Evolutionary conservation across 2,797 vertebrate species (phyloP).

Genomic region (Morus bassanus): DNA sequence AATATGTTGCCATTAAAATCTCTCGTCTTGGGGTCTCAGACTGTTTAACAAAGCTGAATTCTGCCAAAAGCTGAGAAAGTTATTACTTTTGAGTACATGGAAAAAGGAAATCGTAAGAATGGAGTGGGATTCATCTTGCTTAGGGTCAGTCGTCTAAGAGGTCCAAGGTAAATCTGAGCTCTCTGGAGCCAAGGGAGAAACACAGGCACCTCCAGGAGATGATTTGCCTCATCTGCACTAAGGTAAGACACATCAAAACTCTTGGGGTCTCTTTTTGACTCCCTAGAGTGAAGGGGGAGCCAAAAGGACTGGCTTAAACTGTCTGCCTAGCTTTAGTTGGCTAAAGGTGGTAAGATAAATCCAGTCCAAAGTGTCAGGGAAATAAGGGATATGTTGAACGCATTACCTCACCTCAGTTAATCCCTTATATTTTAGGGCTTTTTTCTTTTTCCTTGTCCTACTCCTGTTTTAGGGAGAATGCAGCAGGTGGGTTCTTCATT

Average conservation of each 20-base stretch:
- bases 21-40: neutral
- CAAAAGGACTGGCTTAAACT: neutral
- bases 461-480: neutral
- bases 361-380: neutral
- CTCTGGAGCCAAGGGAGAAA: neutral
- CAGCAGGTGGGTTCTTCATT: neutral
- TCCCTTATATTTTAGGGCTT: fast-evolving
- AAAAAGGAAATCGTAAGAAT: neutral
- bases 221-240: neutral
- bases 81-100: neutral
- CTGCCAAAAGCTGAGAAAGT: neutral
- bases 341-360: neutral
- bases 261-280: neutral
- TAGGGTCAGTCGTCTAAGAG: neutral
- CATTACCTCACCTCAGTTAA: neutral
- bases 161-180: neutral
- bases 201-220: neutral
- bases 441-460: neutral
- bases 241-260: neutral
- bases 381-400: neutral
- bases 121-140: neutral
- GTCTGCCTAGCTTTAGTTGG: neutral
- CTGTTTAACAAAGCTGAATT: neutral
- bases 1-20: neutral
- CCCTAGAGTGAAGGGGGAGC: neutral